These are phyloP conservation scores for Luscinia megarhynchos DNA, from an alignment of 2,797 vertebrate species.

Conservation along the genomic window DNA sequence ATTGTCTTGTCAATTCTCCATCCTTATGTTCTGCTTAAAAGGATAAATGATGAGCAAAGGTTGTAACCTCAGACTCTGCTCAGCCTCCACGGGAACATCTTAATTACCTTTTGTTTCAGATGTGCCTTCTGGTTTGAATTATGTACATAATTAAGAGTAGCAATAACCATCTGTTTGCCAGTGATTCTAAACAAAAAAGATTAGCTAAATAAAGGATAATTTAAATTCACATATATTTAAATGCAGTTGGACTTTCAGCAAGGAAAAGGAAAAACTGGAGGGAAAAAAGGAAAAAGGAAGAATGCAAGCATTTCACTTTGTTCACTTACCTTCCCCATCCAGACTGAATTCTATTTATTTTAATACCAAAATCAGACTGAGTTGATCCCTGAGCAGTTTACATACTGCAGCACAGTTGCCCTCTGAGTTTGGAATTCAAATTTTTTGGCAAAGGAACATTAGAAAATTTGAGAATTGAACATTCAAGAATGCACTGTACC, in stretches of 20 bases:
- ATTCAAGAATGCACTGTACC: neutral
- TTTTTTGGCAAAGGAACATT: neutral
- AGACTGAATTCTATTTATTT: neutral
- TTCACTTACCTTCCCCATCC: neutral
- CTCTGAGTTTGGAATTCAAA: neutral
- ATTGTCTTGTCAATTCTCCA: neutral
- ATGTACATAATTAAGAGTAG: constrained; percentile 24
- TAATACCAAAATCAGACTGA: neutral
- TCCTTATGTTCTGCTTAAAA: neutral
- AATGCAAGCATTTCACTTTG: neutral
- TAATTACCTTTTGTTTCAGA: constrained; percentile 21
- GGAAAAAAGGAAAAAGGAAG: neutral
- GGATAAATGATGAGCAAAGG: neutral
- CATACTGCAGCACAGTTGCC: neutral
- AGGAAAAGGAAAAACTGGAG: neutral
- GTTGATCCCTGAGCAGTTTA: neutral
- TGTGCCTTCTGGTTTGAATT: constrained; percentile 37
- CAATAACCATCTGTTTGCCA: constrained; percentile 38
- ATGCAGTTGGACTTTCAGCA: neutral
- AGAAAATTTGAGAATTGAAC: neutral
- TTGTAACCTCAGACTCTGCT: neutral
- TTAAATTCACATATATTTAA: neutral
- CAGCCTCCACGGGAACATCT: neutral
- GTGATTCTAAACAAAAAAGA: neutral
- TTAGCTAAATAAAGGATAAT: neutral